Conservation (phyloP, 2,113 vertebrate species). For the Mobula birostris region DNA sequence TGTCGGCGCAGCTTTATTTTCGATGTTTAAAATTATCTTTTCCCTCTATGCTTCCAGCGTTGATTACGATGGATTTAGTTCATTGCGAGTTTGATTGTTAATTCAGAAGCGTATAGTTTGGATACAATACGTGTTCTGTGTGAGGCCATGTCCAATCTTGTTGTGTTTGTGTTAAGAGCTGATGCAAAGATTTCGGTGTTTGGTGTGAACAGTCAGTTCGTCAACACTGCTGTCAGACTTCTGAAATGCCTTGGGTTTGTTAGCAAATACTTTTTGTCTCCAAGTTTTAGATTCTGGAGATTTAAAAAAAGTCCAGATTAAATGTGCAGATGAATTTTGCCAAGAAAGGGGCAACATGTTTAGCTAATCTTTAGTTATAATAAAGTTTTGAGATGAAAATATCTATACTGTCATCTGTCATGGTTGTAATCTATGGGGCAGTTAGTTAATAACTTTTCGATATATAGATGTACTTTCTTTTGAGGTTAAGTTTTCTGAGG, state of each 20-base stretch:
- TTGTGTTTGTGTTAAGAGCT: background rate
- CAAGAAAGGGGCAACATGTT: background rate
- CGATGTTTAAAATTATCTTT: background rate
- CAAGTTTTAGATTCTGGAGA: background rate
- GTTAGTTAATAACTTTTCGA: background rate
- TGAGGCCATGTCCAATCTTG: background rate
- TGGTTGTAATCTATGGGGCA: background rate
- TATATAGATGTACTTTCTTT: background rate
- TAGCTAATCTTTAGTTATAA: background rate
- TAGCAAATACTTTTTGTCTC: background rate
- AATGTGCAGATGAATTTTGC: background rate
- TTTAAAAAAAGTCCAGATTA: background rate
- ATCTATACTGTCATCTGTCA: background rate
- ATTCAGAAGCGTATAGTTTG: background rate
- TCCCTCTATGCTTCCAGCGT: background rate
- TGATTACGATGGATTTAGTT: background rate
- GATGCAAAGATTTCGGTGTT: constrained; percentile 9
- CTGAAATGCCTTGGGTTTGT: background rate
- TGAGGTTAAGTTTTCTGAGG: background rate
- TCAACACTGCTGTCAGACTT: background rate
- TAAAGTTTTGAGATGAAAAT: background rate
- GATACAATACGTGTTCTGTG: background rate
- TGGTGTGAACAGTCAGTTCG: background rate
- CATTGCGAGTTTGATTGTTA: background rate
- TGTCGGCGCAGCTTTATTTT: background rate